Evolutionary conservation across 2,888 invertebrate species (phyloP).

Genomic region (Polydrusus tereticollis): DNA sequence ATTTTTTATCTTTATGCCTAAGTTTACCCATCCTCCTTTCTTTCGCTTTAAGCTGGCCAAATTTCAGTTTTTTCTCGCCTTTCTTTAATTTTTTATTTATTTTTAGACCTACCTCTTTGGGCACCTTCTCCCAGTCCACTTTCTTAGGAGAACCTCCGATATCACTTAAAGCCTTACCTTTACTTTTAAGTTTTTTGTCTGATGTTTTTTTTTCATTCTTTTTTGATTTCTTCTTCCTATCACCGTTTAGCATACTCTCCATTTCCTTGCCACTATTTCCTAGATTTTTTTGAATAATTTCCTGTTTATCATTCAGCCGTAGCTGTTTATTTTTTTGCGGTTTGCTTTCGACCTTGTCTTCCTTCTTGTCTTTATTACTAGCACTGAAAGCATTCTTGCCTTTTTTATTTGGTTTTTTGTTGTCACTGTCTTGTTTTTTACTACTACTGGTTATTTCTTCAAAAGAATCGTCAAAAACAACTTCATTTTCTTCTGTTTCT

Average conservation of each 20-base stretch:
- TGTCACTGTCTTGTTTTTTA: neutral
- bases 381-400: neutral
- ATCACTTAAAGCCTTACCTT: constrained; percentile 27
- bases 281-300: constrained; percentile 13
- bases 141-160: constrained; percentile 20
- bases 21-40: constrained; percentile 20
- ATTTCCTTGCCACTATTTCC: neutral
- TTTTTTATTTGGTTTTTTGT: neutral
- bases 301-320: no score
- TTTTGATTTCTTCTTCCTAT: neutral
- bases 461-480: constrained; percentile 45
- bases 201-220: neutral
- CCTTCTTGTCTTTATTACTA: constrained; percentile 6
- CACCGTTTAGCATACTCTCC: neutral
- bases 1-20: constrained; percentile 29
- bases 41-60: constrained; percentile 51
- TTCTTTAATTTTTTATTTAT: constrained; percentile 55
- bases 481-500: constrained; percentile 67
- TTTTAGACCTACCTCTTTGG: constrained; percentile 52
- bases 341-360: constrained; percentile 19
- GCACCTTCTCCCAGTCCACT: constrained; percentile 51
- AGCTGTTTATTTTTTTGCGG: constrained; percentile 44
- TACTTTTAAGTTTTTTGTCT: neutral
- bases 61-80: constrained; percentile 50
- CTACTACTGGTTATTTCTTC: neutral